A percentile compares a stretch with the other conserved stretches of the same genome.
phyloP scores from a whole-genome alignment of 1,140 invertebrate species.

The Drosophila fuyamai region DNA sequence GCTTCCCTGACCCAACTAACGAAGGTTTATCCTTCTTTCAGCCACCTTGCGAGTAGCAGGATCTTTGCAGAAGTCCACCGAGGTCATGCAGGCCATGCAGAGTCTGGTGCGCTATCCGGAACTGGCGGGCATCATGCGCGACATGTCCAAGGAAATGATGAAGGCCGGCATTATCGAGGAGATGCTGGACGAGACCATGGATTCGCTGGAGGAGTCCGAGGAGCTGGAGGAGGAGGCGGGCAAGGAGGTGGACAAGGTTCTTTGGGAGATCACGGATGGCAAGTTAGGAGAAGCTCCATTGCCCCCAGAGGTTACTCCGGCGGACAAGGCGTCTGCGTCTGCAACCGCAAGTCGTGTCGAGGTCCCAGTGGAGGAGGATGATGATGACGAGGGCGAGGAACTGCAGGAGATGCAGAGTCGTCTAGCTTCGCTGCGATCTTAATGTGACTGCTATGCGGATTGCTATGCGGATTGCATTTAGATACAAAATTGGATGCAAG shows the following conservation, averaged over 20 bases:
- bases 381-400: conserved; percentile 85
- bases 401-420: conserved; percentile 85
- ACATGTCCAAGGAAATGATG: conserved; percentile 99
- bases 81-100: conserved; percentile 99
- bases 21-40: conserved; percentile 53
- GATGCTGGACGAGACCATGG: conserved; percentile 99
- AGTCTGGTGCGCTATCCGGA: conserved; percentile 95
- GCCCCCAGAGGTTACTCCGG: conserved; percentile 88
- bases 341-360: conserved; percentile 30
- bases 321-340: conserved; percentile 85
- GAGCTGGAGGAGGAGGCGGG: conserved; percentile 97
- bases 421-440: conserved; percentile 78
- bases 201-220: conserved; percentile 94
- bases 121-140: conserved; percentile 97
- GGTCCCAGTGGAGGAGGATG: conserved; percentile 77
- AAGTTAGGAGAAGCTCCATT: conserved; percentile 95
- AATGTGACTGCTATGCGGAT: conserved; percentile 64
- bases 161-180: conserved; percentile 99
- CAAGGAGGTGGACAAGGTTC: conserved; percentile 97
- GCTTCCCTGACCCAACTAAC: background rate
- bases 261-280: conserved; percentile 98
- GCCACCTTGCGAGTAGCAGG: conserved; percentile 96
- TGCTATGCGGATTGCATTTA: conserved; percentile 49
- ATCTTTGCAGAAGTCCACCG: conserved; percentile 95
- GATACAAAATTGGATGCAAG: conserved; percentile 25